Evolutionary conservation across 2,113 vertebrate species (phyloP).

Genomic region (Psilopsiagon aymara): DNA sequence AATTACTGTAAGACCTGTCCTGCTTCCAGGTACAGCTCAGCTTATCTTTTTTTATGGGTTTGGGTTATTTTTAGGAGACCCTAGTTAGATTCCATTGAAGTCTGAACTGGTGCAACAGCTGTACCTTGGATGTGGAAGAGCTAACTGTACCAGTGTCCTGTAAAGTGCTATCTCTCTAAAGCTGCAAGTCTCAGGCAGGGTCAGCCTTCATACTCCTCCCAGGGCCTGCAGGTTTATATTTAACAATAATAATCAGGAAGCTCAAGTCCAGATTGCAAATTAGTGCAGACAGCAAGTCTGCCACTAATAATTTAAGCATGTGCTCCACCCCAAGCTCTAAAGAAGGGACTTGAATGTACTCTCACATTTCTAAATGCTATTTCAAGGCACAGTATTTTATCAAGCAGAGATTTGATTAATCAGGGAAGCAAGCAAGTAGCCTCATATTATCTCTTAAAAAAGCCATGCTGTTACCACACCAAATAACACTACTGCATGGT

Average conservation of each 20-base stretch:
- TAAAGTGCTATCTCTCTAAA: neutral
- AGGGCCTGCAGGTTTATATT: neutral
- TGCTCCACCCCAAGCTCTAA: neutral
- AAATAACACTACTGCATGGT: neutral
- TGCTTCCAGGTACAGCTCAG: neutral
- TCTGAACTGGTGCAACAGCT: neutral
- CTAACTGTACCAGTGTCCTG: neutral
- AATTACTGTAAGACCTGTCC: neutral
- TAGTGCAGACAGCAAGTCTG: neutral
- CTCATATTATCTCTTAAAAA: neutral
- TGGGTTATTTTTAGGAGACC: neutral
- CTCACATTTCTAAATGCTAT: fast-evolving
- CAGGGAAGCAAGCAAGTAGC: neutral
- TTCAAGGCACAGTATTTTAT: neutral
- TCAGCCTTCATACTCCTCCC: neutral
- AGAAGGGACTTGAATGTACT: neutral
- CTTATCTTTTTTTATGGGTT: neutral
- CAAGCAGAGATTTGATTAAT: neutral
- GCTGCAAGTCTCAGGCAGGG: neutral
- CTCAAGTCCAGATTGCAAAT: neutral
- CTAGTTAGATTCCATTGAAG: neutral
- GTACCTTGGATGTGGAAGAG: neutral
- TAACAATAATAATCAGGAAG: neutral
- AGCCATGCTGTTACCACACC: neutral
- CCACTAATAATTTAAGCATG: neutral